phyloP scores from a whole-genome alignment of 2,888 invertebrate genomes.

The Drosophila bunnanda region DNA sequence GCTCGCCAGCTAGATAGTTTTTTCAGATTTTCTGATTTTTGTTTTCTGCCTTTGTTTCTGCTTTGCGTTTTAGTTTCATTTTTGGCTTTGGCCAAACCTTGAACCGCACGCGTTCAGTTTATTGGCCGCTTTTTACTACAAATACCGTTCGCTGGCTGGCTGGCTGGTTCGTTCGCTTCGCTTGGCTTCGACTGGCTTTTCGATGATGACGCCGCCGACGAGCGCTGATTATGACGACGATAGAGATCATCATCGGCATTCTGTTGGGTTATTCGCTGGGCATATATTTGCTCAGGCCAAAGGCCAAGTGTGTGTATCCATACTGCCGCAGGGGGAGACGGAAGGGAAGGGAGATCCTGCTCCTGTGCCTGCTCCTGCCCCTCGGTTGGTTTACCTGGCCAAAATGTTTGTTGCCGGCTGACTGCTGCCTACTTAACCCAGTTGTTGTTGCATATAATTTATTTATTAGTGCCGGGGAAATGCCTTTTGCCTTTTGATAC shows the following conservation, averaged over 20 bases:
- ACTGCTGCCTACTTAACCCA: slow-evolving; percentile 37
- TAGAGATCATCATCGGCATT: slow-evolving; percentile 29
- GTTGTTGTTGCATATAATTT: slow-evolving; percentile 64
- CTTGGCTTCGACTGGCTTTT: slow-evolving; percentile 47
- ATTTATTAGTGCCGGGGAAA: slow-evolving; percentile 65
- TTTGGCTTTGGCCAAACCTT: slow-evolving; percentile 82
- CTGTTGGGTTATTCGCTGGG: slow-evolving; percentile 29
- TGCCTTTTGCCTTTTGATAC: slow-evolving; percentile 46
- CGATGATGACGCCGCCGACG: slow-evolving; percentile 30
- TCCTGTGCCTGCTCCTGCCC: slow-evolving; percentile 29
- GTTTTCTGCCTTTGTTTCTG: slow-evolving; percentile 44
- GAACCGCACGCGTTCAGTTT: slow-evolving; percentile 82
- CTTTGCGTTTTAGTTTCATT: slow-evolving; percentile 75
- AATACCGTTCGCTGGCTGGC: slow-evolving; percentile 76
- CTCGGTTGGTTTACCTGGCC: slow-evolving; percentile 23
- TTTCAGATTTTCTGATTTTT: slow-evolving; percentile 27
- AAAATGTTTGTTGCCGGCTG: slow-evolving; percentile 18
- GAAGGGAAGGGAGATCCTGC: neutral
- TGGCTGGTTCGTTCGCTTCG: slow-evolving; percentile 35
- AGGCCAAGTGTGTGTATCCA: slow-evolving; percentile 17
- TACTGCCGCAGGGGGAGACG: slow-evolving; percentile 1
- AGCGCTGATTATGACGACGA: slow-evolving; percentile 28
- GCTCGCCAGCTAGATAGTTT: slow-evolving; percentile 14
- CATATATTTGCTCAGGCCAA: slow-evolving; percentile 20
- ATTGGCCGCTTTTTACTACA: slow-evolving; percentile 83